A percentile compares a stretch with the other conserved stretches of the same genome.
These are phyloP conservation scores for Cosmia trapezina DNA, from an alignment of 2,888 invertebrate species.

Conservation along the genomic window DNA sequence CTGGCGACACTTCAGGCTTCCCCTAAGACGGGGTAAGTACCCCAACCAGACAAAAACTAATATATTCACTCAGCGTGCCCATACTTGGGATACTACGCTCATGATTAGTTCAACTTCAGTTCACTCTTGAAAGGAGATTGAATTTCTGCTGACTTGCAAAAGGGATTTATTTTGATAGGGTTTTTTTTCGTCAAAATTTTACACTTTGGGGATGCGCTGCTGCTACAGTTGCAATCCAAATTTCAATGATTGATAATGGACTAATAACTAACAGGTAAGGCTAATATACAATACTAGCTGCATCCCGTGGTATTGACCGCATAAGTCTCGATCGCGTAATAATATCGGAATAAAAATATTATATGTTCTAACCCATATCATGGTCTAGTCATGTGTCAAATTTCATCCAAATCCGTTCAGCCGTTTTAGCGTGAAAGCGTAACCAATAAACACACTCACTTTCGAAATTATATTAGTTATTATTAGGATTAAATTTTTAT, in stretches of 20 bases:
- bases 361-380: too few relatives aligned
- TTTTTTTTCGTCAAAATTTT: conserved; percentile 42
- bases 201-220: background rate
- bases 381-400: too few relatives aligned
- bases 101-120: conserved; percentile 56
- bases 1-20: conserved; percentile 16
- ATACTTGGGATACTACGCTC: conserved; percentile 50
- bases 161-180: conserved; percentile 20
- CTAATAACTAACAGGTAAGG: background rate
- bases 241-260: background rate
- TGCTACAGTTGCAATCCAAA: background rate
- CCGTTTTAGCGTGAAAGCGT: too few relatives aligned
- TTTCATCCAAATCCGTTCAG: too few relatives aligned
- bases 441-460: too few relatives aligned
- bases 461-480: too few relatives aligned
- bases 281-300: background rate
- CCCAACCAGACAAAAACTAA: conserved; percentile 43
- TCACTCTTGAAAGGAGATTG: conserved; percentile 35
- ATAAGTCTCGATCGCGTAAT: too few relatives aligned
- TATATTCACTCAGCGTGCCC: conserved; percentile 51
- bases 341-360: too few relatives aligned
- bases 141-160: conserved; percentile 25
- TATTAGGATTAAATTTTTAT: too few relatives aligned
- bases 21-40: conserved; percentile 22
- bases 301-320: too few relatives aligned